Evolutionary conservation across 2,888 invertebrate species (phyloP), one percentile per base, ranked within the genome.

Genomic region (Scaeva pyrastri): DNA sequence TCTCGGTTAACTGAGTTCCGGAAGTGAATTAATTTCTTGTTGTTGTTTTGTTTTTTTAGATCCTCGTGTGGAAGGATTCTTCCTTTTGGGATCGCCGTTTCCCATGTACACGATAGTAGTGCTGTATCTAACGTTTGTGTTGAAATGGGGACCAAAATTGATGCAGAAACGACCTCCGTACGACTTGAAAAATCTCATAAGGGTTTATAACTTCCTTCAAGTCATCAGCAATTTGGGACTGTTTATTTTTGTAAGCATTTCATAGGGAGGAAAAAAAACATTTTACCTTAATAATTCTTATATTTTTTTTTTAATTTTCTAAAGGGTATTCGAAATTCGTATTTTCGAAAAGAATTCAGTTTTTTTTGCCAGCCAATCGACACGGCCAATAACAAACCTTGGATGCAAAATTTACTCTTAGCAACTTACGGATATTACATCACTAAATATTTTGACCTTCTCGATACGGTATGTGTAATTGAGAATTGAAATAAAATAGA

Each of bases 41-140:
- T n/a, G n/a, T n/a, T 52, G 45, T 66, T 19, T 43, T 31, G 31
- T 7, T 31, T 31, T 31, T 60, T 31, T 41, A 66, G 91, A 91
- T 89, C 91, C 91, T 16, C 90, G 91, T 77, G 95, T 96, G 8
- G 94, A 95, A 85, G 92, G 93, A 72, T 96, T 95, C 94, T 94
- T 95, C 3, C 91, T 97, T 45, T 94, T 96, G 89, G 93, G 94
- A 0, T 94, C 95, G 43, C 96, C 97, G 3, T 94, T 94, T 90
- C 94, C 95, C 73, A 93, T 94, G 0, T 2, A 95, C 1, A 62
- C 91, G 0, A 88, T 96, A 16, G 91, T 95, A 7, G 91, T 92
- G 0, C 75, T 93, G 0, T 97, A 97, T 90, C 92, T 97, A 14
- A 93, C 95, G 89, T 95, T 97, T 88, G 95, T 97, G 0, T 92